Evolutionary conservation across 2,888 invertebrate genomes (phyloP).

Genomic region (Zaprionus obscuricornis): DNA sequence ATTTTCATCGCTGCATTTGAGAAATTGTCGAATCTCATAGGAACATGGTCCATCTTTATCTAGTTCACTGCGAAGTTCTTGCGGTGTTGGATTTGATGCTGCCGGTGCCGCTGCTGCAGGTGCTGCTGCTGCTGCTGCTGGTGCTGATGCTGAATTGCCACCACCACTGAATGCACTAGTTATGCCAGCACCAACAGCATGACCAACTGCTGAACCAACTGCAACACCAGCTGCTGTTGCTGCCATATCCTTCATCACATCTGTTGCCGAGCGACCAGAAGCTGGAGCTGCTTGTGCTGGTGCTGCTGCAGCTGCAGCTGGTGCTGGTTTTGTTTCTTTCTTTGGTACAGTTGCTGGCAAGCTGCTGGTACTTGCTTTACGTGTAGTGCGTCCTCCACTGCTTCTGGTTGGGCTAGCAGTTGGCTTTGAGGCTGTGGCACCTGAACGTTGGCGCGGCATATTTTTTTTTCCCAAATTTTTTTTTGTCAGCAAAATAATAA

Average conservation of each 20-base stretch:
- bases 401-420: slow-evolving; percentile 15
- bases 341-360: slow-evolving; percentile 45
- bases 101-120: slow-evolving; percentile 1
- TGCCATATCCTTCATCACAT: slow-evolving; percentile 65
- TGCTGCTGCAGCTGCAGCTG: slow-evolving; percentile 11
- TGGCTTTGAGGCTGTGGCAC: slow-evolving; percentile 19
- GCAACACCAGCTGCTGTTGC: slow-evolving; percentile 68
- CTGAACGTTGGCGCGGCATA: slow-evolving; percentile 64
- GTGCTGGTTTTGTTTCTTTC: slow-evolving; percentile 39
- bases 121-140: not conserved
- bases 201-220: slow-evolving; percentile 66
- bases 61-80: slow-evolving; percentile 33
- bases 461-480: not conserved
- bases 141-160: slow-evolving; percentile 15
- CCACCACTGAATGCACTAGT: slow-evolving; percentile 57
- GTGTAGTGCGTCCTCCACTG: slow-evolving; percentile 16
- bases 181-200: slow-evolving; percentile 66
- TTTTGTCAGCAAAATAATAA: not conserved
- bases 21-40: slow-evolving; percentile 57
- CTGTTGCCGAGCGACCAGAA: slow-evolving; percentile 49
- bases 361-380: slow-evolving; percentile 12
- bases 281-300: too few relatives aligned
- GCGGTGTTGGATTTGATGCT: slow-evolving; percentile 4
- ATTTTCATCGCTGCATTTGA: slow-evolving; percentile 65
- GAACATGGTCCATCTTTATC: slow-evolving; percentile 62